Base-by-base conservation (phyloP, 2,888 invertebrate genomes). In the Epiblema foenella region DNA sequence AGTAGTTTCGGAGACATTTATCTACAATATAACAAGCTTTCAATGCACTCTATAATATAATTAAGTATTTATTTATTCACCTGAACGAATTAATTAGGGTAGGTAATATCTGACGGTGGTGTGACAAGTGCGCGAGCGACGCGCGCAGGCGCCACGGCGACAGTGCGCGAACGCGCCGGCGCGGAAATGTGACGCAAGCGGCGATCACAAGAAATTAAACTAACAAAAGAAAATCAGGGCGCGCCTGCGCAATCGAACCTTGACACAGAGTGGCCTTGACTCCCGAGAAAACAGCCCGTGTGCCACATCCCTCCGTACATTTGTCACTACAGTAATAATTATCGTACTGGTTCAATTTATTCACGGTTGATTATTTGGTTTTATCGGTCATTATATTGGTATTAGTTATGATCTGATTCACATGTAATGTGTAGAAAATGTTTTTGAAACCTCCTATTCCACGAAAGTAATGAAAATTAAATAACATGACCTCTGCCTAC, bases 181-280 rank as follows among this genome's bases (percentile, higher is more conserved):
- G 86, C 89, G 89, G 85, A 86, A 85, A 89, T 84, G 77, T 92
- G 88, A 86, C 89, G 91, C 89, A 91, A 92, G 82, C 85, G 81
- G 84, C 83, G 83, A 85, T 84, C 86, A 87, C 81, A 88, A 86
- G 85, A 86, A 88, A 86, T 85, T 85, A 82, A 84, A 84, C 83
- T 83, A 83, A 90, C 84, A 89, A 88, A 85, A 84, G 81, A 79
- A 91, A 89, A 84, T 85, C 82, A 77, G 88, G 84, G 85, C 89
- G 85, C 86, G 83, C 79, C 88, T 89, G 83, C 87, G 89, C 90
- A 91, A 91, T 77, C 68, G 73, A 82, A 89, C 93, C 92, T 92
- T 93, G 93, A 93, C 91, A 88, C 80, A 79, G 49, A 75, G 74
- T 82, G 87, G 81, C 93, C 93, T 93, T 93, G 93, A 91, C 89